These are phyloP conservation scores for Eunapius fragilis DNA, from an alignment of 37 sponge, comb jelly and placozoan species.

Conservation along the genomic window DNA sequence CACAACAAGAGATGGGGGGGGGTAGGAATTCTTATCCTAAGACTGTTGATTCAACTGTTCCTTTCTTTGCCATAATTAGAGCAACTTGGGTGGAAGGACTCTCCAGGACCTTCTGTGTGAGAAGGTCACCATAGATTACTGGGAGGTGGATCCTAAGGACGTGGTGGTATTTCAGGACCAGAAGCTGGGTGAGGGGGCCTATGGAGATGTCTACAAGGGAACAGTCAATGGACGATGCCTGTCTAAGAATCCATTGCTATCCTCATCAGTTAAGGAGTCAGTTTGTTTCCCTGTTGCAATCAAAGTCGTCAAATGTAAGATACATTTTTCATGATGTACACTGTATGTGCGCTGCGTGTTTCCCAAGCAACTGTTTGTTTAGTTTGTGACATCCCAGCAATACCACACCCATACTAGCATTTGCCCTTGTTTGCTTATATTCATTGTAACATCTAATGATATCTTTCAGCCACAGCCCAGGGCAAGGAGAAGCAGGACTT, in stretches of 20 bases:
- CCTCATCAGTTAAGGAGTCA: constrained; percentile 9
- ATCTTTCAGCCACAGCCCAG: constrained; percentile 39
- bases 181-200: constrained; percentile 69
- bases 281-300: constrained; percentile 48
- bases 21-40: too few species aligned
- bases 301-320: constrained; percentile 71
- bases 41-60: too few species aligned
- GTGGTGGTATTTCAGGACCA: constrained; percentile 35
- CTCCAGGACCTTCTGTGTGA: neutral
- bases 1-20: too few species aligned
- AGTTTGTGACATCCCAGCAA: too few species aligned
- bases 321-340: neutral
- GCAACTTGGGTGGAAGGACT: neutral
- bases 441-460: neutral
- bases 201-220: constrained; percentile 83
- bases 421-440: too few species aligned
- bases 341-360: too few species aligned
- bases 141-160: constrained; percentile 64
- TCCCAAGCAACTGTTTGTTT: too few species aligned
- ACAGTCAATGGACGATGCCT: constrained; percentile 24
- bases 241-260: constrained; percentile 2
- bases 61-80: neutral
- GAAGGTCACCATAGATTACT: constrained; percentile 31
- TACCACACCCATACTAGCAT: too few species aligned
- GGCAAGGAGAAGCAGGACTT: constrained; percentile 37